Base-by-base conservation (phyloP, 2,888 invertebrate species). In the Congeria kusceri region DNA sequence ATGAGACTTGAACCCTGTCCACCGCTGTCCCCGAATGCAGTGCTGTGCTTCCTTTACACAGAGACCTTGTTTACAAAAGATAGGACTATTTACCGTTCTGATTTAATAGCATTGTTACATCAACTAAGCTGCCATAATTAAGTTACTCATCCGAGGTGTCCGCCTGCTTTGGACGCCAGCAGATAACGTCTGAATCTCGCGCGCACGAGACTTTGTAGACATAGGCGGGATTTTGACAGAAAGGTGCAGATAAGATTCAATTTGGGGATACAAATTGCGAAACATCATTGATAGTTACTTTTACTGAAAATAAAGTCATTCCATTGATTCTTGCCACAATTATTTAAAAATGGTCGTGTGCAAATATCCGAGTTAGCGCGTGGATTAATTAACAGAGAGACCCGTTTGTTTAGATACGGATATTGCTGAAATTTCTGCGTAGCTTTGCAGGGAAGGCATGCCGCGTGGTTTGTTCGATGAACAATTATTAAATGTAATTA, bases 121-220 rank as follows among this genome's bases (percentile, higher is more conserved):
- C 39, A 39, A 39, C 39, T 9, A 13, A 11, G 39, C 39, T 39
- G 39, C 39, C 39, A 39, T 39, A 11, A 39, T 39, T 1, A 39
- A 13, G 39, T 39, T 39, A 39, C 39, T 39, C 39, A 39, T 39
- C 39, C 53, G 53, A 32, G 32, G 58, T 66, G 72, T 80, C 80
- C 80, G 57, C 80, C 76, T 72, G 39, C 47, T 20, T 11, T 3
- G 53, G 53, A 53, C 53, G 53, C 53, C 53, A 25, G 20, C 27
- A 56, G 61, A 74, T 71, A 67, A 66, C 69, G 67, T 57, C 58
- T 61, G 61, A 76, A 73, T 83, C 83, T 75, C 83, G 77, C 23
- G 64, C 74, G 77, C 83, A 80, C 83, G 83, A 83, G 83, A 80
- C 79, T 77, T 74, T 77, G 83, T 83, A 83, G 77, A 79, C 76